Conservation (phyloP, 2,888 invertebrate species). For the Leptinotarsa tumamoca region DNA sequence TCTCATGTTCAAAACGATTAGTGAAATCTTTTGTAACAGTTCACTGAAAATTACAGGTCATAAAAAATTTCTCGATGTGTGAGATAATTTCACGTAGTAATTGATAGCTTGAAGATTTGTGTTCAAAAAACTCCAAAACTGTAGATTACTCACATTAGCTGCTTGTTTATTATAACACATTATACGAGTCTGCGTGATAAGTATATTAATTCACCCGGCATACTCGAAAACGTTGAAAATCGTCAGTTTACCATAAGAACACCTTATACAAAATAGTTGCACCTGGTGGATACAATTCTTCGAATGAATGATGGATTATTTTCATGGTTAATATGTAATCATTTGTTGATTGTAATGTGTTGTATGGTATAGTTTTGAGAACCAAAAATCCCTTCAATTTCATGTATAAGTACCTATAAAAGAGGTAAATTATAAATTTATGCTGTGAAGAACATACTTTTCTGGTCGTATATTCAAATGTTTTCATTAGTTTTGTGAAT, state of each 20-base stretch:
- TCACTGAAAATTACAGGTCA: constrained; percentile 21
- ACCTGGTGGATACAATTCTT: constrained; percentile 10
- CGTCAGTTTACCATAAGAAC: constrained; percentile 33
- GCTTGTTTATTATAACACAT: constrained; percentile 51
- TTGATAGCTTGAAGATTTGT: constrained; percentile 37
- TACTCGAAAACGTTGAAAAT: constrained; percentile 34
- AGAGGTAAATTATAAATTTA: too few relatives aligned
- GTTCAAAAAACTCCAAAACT: constrained; percentile 28
- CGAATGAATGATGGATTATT: neutral
- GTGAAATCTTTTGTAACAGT: constrained; percentile 22
- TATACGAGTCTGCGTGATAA: constrained; percentile 37
- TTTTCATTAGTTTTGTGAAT: too few relatives aligned
- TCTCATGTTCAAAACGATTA: constrained; percentile 21
- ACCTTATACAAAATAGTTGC: constrained; percentile 21
- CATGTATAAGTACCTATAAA: too few relatives aligned
- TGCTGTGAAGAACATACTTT: too few relatives aligned
- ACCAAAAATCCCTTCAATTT: neutral
- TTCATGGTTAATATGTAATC: constrained; percentile 19
- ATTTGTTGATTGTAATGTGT: constrained; percentile 6
- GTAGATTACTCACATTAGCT: constrained; percentile 47
- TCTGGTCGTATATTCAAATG: too few relatives aligned
- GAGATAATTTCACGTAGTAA: constrained; percentile 26
- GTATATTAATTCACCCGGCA: constrained; percentile 36
- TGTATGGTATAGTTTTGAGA: neutral
- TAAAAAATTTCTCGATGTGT: constrained; percentile 18